Percentiles rank a stretch among this genome's conserved stretches.
These are phyloP conservation scores for Acronicta alni DNA, from an alignment of 2,888 invertebrate genomes.

Conservation along the genomic window DNA sequence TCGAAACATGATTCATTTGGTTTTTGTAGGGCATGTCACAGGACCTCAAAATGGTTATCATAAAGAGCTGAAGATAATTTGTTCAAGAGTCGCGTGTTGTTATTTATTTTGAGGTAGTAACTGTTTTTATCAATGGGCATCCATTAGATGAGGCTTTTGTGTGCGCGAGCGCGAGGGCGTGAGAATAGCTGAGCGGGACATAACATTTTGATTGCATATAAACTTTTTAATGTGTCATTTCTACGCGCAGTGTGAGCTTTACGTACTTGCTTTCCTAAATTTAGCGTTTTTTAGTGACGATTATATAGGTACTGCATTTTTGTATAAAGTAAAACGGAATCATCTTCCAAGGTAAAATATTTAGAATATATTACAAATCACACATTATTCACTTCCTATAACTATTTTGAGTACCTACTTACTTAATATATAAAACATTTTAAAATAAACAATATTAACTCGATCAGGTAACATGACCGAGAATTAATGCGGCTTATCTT, in stretches of 20 bases:
- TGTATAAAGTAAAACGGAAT: not conserved
- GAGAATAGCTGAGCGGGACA: conserved; percentile 61
- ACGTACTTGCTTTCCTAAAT: conserved; percentile 23
- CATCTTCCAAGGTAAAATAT: not conserved
- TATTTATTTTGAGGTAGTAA: conserved; percentile 77
- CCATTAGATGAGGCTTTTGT: conserved; percentile 69
- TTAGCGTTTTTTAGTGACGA: conserved; percentile 12
- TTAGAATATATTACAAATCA: not conserved
- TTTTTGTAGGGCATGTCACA: conserved; percentile 52
- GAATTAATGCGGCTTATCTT: conserved; percentile 82
- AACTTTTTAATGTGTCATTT: conserved; percentile 55
- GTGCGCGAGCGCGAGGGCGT: conserved; percentile 65
- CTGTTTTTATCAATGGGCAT: conserved; percentile 74
- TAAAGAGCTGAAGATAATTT: conserved; percentile 67
- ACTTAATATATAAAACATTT: conserved; percentile 13
- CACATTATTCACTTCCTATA: not conserved
- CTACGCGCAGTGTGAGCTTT: conserved; percentile 18
- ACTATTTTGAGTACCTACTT: not conserved
- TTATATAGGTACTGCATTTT: not conserved
- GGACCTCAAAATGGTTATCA: conserved; percentile 60
- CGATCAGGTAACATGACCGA: conserved; percentile 73
- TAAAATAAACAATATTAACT: conserved; percentile 23
- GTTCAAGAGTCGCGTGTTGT: conserved; percentile 63
- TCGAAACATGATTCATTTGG: conserved; percentile 54
- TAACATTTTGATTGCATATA: conserved; percentile 67